Percentiles rank a stretch among this genome's conserved stretches.
Evolutionary conservation across 2,113 vertebrate genomes (phyloP).

Genomic region (Cettia cetti): DNA sequence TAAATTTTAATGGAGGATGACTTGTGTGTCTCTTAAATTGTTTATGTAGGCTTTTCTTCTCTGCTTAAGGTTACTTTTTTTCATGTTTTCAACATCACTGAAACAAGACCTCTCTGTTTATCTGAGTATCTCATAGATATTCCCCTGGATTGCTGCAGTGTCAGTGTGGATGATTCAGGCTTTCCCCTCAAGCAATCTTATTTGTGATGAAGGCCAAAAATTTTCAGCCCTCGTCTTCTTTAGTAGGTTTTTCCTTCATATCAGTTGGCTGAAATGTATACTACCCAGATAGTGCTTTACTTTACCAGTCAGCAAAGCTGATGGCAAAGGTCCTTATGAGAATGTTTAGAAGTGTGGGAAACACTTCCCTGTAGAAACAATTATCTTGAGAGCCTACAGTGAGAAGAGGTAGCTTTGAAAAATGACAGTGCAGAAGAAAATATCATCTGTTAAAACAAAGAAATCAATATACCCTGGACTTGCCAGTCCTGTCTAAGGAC

Average conservation of each 20-base stretch:
- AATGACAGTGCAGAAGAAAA: slow-evolving; percentile 1
- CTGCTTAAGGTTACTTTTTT: slow-evolving; percentile 48
- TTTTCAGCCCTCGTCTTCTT: background rate
- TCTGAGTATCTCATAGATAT: background rate
- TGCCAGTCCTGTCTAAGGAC: background rate
- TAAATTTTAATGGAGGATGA: slow-evolving; percentile 1
- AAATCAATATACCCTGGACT: slow-evolving; percentile 40
- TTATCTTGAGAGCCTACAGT: background rate
- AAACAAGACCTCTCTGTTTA: background rate
- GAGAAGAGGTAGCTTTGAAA: background rate
- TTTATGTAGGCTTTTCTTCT: slow-evolving; percentile 49
- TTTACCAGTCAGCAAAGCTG: background rate
- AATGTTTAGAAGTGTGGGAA: background rate
- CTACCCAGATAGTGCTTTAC: background rate
- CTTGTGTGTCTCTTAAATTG: slow-evolving; percentile 3
- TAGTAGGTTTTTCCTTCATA: background rate
- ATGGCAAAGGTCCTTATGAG: background rate
- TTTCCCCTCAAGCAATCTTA: background rate
- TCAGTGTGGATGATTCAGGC: background rate
- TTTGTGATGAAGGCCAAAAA: background rate
- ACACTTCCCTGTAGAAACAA: background rate
- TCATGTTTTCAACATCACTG: background rate
- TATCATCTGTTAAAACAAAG: slow-evolving; percentile 11
- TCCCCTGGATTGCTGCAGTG: background rate
- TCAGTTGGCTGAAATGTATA: background rate